These are phyloP conservation scores for Columba guinea DNA, from an alignment of 2,797 vertebrate genomes.

Conservation along the genomic window DNA sequence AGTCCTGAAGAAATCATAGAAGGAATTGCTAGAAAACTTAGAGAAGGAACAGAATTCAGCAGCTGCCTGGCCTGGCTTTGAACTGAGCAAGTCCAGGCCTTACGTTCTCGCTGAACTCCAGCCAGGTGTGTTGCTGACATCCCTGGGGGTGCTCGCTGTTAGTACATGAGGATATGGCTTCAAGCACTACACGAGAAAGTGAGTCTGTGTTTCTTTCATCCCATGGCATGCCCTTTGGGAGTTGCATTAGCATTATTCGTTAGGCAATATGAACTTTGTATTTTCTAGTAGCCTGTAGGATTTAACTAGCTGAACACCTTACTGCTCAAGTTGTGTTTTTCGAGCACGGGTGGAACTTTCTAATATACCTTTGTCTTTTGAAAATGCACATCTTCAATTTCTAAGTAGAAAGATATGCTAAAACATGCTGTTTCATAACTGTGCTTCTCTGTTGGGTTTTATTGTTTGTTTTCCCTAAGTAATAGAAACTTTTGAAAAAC, in stretches of 20 bases:
- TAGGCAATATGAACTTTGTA: not conserved
- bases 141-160: not conserved
- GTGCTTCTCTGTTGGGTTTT: not conserved
- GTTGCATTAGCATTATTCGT: not conserved
- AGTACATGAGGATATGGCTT: not conserved
- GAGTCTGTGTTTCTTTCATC: not conserved
- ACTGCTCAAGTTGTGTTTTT: not conserved
- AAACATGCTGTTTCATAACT: not conserved
- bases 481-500: not conserved
- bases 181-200: not conserved
- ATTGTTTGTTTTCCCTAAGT: not conserved
- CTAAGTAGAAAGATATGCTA: not conserved
- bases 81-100: conserved; percentile 18
- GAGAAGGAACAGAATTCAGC: not conserved
- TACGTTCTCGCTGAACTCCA: not conserved
- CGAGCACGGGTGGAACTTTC: not conserved
- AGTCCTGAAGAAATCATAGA: not conserved
- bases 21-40: not conserved
- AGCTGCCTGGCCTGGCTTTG: conserved; percentile 3
- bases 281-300: not conserved
- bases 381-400: not conserved
- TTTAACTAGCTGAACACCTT: not conserved
- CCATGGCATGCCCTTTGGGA: not conserved
- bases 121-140: not conserved
- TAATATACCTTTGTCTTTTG: not conserved